Base-by-base conservation (phyloP, 2,113 vertebrate species). In the Phocoena phocoena region DNA sequence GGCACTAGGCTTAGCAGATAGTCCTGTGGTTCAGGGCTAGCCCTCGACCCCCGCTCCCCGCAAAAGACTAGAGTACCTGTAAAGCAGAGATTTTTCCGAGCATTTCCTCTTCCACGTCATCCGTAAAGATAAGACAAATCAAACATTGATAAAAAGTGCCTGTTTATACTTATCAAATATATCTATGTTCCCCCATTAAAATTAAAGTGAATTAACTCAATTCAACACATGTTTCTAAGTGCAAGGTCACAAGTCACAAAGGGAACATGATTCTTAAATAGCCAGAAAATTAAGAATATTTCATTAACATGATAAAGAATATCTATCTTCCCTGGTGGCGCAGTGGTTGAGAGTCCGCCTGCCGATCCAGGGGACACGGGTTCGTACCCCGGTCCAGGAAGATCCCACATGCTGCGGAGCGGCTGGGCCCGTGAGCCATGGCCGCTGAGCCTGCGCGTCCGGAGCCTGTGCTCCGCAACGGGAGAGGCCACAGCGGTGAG, bases 41-140 rank as follows among this genome's bases (percentile, higher is more conserved):
- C 23, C 73, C 41, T 18, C 18, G 21, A 41, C 58, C 33, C 7
- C 12, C 26, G 12, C 41, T 21, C 18, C 6, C 60, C 33, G 2
- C 23, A 50, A 65, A 65, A 70, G 6, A 85, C 62, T 55, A 60
- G 18, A 25, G 33, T 9, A 81, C 20, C 4, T 84, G 58, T 20
- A 93, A 77, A 95, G 44, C 77, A 90, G 67, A 93, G 76, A 88
- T 58, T 50, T 97, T 92, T 92, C 77, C 82, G 38, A 89, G 26
- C 36, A 67, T 84, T 90, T 94, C 62, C 36, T 91, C 20, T 81
- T 44, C 76, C 8, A 28, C 2, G 13, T 47, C 38, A 90, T 18
- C 1, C 28, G 31, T 44, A 88, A 79, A 96, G 84, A 87, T 33
- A 90, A 74, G 21, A 53, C 33, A 87, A 70, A 95, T 60, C 8